These are phyloP conservation scores for Ceyx melanurus DNA, from an alignment of 2,113 vertebrate species.

Conservation along the genomic window DNA sequence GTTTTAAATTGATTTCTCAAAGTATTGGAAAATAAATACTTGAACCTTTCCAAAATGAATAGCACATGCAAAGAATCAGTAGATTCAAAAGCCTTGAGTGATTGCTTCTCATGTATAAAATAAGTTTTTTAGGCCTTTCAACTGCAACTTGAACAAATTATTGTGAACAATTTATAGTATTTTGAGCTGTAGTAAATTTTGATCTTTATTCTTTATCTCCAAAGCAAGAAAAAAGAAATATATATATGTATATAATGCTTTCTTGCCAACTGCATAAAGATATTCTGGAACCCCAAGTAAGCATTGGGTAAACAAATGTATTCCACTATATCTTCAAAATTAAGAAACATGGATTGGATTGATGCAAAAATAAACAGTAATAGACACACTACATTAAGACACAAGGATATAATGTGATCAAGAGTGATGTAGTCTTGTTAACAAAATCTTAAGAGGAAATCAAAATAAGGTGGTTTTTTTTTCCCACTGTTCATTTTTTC, in stretches of 20 bases:
- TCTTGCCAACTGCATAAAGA: not conserved
- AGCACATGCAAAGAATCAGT: not conserved
- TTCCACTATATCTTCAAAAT: not conserved
- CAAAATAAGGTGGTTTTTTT: not conserved
- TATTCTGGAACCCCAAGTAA: not conserved
- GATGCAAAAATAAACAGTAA: not conserved
- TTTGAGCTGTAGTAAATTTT: not conserved
- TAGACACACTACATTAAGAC: not conserved
- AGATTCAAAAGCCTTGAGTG: not conserved
- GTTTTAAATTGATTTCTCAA: not conserved
- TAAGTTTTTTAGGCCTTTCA: not conserved
- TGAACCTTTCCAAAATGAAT: not conserved
- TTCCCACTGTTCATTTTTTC: not conserved
- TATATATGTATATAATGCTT: not conserved
- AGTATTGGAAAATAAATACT: not conserved
- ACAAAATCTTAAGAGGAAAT: not conserved
- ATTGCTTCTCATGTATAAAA: not conserved
- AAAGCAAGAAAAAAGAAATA: not conserved
- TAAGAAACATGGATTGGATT: not conserved
- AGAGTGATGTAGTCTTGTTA: not conserved
- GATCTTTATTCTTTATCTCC: not conserved
- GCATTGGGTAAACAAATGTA: not conserved
- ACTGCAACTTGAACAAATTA: constrained; percentile 1
- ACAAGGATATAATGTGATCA: not conserved
- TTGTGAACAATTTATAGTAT: not conserved